Percentiles rank a stretch among this genome's conserved stretches.
phyloP scores from a whole-genome alignment of 2,888 invertebrate species.

The Calliopum simillimum region DNA sequence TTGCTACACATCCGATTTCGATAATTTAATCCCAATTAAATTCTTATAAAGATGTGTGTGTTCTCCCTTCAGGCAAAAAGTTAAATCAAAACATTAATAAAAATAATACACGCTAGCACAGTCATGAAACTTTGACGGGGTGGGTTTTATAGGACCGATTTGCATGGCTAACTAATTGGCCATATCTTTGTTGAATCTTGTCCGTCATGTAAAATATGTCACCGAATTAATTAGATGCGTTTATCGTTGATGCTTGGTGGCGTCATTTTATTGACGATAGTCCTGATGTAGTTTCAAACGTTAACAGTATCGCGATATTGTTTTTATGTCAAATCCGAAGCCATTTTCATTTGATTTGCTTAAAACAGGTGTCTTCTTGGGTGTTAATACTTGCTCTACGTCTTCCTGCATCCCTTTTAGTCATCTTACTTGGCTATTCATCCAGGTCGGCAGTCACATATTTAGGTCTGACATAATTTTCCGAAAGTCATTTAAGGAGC shows the following conservation, averaged over 20 bases:
- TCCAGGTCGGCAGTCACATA: slow-evolving; percentile 65
- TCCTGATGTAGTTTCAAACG: slow-evolving; percentile 9
- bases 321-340: not conserved
- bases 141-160: too few species aligned
- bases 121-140: too few species aligned
- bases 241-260: slow-evolving; percentile 22
- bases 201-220: not conserved
- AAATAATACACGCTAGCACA: too few species aligned
- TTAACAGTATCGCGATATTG: not conserved
- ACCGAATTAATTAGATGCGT: slow-evolving; percentile 40
- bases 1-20: not conserved
- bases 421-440: slow-evolving; percentile 34
- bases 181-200: not conserved
- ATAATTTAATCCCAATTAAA: too few species aligned
- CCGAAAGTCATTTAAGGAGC: slow-evolving; percentile 78
- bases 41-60: not conserved
- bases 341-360: not conserved
- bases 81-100: too few species aligned
- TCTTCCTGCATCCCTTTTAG: not conserved
- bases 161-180: too few species aligned
- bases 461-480: slow-evolving; percentile 83
- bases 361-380: not conserved
- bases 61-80: too few species aligned
- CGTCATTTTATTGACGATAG: not conserved
- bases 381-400: not conserved